Evolutionary conservation across 1,140 invertebrate species (phyloP).

Genomic region (Diorhabda elongata): DNA sequence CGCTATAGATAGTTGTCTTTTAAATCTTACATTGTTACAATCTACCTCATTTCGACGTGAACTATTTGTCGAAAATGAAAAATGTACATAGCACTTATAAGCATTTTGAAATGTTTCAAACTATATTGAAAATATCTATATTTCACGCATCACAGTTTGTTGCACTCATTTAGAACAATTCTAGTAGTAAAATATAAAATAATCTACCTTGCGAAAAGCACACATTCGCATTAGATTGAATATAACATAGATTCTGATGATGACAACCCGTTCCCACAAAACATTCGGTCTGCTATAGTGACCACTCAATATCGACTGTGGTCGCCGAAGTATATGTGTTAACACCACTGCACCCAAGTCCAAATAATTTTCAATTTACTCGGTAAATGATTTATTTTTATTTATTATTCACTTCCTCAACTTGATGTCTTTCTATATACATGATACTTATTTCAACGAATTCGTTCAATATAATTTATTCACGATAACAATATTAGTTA

Average conservation of each 20-base stretch:
- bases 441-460: too few relatives aligned
- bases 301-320: not conserved
- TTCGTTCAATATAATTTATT: too few relatives aligned
- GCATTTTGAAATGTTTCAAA: not conserved
- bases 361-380: not conserved
- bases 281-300: constrained; percentile 8
- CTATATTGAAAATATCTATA: not conserved
- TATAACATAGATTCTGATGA: not conserved
- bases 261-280: constrained; percentile 9
- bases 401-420: too few relatives aligned
- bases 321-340: constrained; percentile 2
- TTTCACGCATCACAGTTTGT: not conserved
- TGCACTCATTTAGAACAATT: constrained; percentile 2
- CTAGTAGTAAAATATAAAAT: not conserved
- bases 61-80: not conserved
- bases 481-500: too few relatives aligned
- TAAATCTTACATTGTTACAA: not conserved
- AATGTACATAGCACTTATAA: not conserved
- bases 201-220: constrained; percentile 14
- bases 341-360: constrained; percentile 13
- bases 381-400: too few relatives aligned
- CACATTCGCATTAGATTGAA: constrained; percentile 16
- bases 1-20: not conserved
- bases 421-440: too few relatives aligned
- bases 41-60: constrained; percentile 6